Evolutionary conservation across 2,888 invertebrate species (phyloP).

Genomic region (Tigriopus californicus): DNA sequence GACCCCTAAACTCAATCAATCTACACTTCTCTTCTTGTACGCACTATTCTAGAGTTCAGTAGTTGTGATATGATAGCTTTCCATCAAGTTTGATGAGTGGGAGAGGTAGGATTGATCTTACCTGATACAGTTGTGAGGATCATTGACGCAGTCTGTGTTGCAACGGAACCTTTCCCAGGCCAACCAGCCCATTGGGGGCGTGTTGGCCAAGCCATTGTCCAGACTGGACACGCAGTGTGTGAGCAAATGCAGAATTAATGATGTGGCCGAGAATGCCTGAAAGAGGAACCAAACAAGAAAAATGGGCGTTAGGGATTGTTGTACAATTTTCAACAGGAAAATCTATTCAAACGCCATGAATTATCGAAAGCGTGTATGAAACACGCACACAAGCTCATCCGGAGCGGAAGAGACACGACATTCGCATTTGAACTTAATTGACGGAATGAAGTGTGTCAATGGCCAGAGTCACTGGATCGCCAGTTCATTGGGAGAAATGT

Average conservation of each 20-base stretch:
- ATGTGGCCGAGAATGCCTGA: too few species aligned
- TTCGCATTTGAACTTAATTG: too few species aligned
- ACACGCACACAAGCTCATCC: too few species aligned
- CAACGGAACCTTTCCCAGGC: constrained; percentile 76
- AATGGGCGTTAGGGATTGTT: too few species aligned
- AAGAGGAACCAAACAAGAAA: background rate
- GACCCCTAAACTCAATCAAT: background rate
- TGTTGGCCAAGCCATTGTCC: constrained; percentile 60
- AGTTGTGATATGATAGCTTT: background rate
- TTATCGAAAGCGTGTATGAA: too few species aligned
- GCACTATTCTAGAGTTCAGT: background rate
- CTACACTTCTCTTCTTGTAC: background rate
- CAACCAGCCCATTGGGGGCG: constrained; percentile 77
- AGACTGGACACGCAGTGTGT: constrained; percentile 24
- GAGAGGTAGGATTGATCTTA: constrained; percentile 24
- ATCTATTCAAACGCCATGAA: too few species aligned
- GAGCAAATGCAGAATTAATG: too few species aligned
- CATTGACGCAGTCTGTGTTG: constrained; percentile 69
- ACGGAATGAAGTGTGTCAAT: too few species aligned
- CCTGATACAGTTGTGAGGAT: constrained; percentile 77
- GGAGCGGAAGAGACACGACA: too few species aligned
- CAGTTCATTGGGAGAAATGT: too few species aligned
- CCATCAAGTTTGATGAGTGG: background rate
- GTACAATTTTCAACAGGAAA: too few species aligned
- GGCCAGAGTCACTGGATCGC: too few species aligned